These are phyloP conservation scores for Narcine bancroftii DNA, from an alignment of 2,113 vertebrate genomes.

Conservation along the genomic window DNA sequence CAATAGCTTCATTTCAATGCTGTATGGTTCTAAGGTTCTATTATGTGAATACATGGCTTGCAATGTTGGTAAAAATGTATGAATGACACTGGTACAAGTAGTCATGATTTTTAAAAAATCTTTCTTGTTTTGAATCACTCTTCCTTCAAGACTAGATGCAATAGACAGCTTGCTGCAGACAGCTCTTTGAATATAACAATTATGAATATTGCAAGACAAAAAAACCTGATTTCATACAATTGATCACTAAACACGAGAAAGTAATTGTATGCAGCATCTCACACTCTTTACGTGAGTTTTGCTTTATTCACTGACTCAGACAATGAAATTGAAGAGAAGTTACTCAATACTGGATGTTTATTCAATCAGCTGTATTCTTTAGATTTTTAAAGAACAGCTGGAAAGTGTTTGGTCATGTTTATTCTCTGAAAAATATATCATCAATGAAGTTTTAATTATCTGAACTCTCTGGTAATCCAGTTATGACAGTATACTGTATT, in stretches of 20 bases:
- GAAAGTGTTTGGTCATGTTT: not conserved
- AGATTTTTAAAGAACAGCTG: not conserved
- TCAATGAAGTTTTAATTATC: not conserved
- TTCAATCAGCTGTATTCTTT: not conserved
- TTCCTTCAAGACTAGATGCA: not conserved
- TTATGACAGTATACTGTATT: too few relatives aligned
- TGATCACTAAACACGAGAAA: not conserved
- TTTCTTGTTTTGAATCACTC: conserved; percentile 7
- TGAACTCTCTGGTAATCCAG: conserved; percentile 1
- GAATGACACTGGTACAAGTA: not conserved
- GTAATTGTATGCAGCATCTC: not conserved
- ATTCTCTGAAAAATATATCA: not conserved
- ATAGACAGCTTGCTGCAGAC: not conserved
- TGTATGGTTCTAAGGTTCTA: too few relatives aligned
- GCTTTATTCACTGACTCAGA: not conserved
- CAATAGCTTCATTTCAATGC: too few relatives aligned
- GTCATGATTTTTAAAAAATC: not conserved
- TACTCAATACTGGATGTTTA: not conserved
- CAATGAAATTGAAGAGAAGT: not conserved
- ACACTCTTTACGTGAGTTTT: not conserved
- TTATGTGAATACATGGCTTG: not conserved
- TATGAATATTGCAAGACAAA: conserved; percentile 12
- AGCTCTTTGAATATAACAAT: not conserved
- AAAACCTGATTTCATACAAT: conserved; percentile 12
- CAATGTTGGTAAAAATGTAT: not conserved